A percentile compares a stretch with the other conserved stretches of the same genome.
Conservation (phyloP, 2,888 invertebrate genomes). For the Drosophila lutescens region DNA sequence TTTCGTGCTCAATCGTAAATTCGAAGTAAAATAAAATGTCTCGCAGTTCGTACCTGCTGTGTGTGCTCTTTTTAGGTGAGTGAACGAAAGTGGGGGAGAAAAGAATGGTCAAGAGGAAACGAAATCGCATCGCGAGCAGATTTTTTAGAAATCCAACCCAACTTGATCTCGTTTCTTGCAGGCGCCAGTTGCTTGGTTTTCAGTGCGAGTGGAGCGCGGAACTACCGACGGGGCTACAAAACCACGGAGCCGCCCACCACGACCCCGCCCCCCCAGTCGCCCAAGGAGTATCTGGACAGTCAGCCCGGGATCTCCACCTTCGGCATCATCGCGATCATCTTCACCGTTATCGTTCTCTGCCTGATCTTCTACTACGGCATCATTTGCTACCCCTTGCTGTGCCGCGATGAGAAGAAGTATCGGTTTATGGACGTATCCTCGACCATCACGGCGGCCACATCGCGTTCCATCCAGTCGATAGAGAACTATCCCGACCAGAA, state of each 20-base stretch:
- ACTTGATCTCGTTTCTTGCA: conserved; percentile 34
- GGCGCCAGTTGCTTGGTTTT: conserved; percentile 59
- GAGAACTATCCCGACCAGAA: conserved; percentile 83
- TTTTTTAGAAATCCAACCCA: conserved; percentile 5
- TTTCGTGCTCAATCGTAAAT: conserved; percentile 19
- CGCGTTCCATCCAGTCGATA: conserved; percentile 83
- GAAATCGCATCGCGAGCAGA: conserved; percentile 8
- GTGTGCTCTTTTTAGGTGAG: conserved; percentile 65
- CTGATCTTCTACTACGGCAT: conserved; percentile 87
- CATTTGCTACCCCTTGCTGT: conserved; percentile 88
- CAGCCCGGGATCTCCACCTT: conserved; percentile 86
- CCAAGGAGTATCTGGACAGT: conserved; percentile 81
- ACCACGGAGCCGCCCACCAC: conserved; percentile 58
- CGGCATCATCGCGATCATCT: conserved; percentile 86
- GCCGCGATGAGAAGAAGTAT: conserved; percentile 84
- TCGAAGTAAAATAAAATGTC: conserved; percentile 50
- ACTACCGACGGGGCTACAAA: conserved; percentile 49
- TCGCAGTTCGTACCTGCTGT: conserved; percentile 49
- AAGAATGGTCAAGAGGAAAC: conserved; percentile 11
- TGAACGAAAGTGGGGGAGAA: conserved; percentile 2
- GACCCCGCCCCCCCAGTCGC: conserved; percentile 70
- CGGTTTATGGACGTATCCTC: conserved; percentile 84
- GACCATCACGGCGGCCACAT: conserved; percentile 83
- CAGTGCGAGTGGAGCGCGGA: conserved; percentile 47
- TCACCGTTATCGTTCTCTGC: conserved; percentile 78